Evolutionary conservation across 2,797 vertebrate species (phyloP).

Genomic region (Thaleichthys pacificus): DNA sequence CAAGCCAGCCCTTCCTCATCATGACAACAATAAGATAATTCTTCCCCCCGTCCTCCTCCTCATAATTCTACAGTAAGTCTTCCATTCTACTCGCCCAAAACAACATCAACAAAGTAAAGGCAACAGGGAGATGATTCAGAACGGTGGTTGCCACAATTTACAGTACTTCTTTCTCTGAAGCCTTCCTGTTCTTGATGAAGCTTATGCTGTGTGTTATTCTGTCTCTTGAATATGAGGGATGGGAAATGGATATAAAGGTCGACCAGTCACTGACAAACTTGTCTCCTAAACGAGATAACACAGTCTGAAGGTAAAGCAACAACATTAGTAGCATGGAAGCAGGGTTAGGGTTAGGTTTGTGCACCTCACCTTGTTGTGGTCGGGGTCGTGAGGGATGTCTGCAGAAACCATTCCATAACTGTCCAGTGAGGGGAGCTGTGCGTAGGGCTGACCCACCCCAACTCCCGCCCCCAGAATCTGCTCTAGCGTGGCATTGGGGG

Average conservation of each 20-base stretch:
- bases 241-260: background rate
- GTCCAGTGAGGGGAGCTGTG: constrained; percentile 53
- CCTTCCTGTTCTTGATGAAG: background rate
- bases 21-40: constrained; percentile 2
- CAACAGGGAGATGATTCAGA: background rate
- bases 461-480: constrained; percentile 64
- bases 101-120: constrained; percentile 11
- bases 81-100: background rate
- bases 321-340: background rate
- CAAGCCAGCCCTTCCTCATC: background rate
- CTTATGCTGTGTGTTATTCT: background rate
- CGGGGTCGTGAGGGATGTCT: constrained; percentile 50
- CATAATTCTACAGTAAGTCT: background rate
- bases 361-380: constrained; percentile 58
- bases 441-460: constrained; percentile 54
- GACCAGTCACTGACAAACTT: background rate
- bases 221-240: background rate
- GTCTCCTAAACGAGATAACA: background rate
- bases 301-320: background rate
- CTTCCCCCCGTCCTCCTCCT: background rate
- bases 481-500: constrained; percentile 62
- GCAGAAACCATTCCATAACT: constrained; percentile 51
- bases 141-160: background rate
- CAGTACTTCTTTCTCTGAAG: background rate
- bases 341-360: background rate